phyloP scores from a whole-genome alignment of 2,888 invertebrate genomes.

The Vannuccia rotundouncinata region DNA sequence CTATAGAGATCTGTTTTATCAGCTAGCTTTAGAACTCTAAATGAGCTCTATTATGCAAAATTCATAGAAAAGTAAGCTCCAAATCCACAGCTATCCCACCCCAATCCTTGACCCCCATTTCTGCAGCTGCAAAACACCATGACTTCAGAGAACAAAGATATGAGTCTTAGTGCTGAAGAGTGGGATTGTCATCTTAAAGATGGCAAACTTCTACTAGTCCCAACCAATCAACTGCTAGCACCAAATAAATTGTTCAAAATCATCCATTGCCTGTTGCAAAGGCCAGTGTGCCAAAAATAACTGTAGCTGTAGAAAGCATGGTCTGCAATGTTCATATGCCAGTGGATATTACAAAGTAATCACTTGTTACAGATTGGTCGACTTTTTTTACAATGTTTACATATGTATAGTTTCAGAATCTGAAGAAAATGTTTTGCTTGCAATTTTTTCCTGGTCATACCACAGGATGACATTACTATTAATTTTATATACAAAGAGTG shows the following conservation, averaged over 20 bases:
- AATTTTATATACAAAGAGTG: no score
- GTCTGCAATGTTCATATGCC: constrained; percentile 38
- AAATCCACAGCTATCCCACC: constrained; percentile 41
- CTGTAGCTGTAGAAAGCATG: constrained; percentile 41
- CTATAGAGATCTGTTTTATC: constrained; percentile 17
- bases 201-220: constrained; percentile 38
- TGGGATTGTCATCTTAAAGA: constrained; percentile 41
- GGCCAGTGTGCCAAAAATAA: constrained; percentile 40
- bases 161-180: not conserved
- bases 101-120: constrained; percentile 43
- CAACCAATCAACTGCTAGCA: constrained; percentile 41
- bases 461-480: no score
- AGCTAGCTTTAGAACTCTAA: constrained; percentile 7
- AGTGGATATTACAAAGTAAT: constrained; percentile 36
- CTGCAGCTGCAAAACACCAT: constrained; percentile 42
- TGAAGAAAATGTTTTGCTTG: no score
- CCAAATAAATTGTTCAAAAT: constrained; percentile 42
- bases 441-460: no score
- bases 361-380: not conserved
- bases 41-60: not conserved
- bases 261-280: constrained; percentile 42
- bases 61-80: constrained; percentile 38
- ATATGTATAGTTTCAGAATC: no score
- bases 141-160: constrained; percentile 40
- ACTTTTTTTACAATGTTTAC: no score